Evolutionary conservation across 1,140 invertebrate genomes (phyloP).

Genomic region (Calliphora vicina): DNA sequence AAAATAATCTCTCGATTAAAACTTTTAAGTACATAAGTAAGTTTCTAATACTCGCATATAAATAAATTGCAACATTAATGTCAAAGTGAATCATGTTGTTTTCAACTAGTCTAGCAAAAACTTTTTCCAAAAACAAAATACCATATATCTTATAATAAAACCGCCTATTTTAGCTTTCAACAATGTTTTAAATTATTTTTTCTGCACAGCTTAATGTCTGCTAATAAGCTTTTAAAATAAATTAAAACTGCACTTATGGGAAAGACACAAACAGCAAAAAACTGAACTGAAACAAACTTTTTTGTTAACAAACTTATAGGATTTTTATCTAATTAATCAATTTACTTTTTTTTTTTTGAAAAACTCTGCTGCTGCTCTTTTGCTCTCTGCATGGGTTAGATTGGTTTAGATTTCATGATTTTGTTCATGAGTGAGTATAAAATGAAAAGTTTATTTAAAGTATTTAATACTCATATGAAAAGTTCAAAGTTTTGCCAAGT

Average conservation of each 20-base stretch:
- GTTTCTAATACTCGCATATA: too few species aligned
- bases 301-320: neutral
- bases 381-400: neutral
- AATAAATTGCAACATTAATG: neutral
- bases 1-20: too few species aligned
- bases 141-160: neutral
- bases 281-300: too few species aligned
- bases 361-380: neutral
- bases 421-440: neutral
- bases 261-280: neutral
- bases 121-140: too few species aligned
- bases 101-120: too few species aligned
- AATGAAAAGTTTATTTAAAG: neutral
- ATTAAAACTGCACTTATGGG: neutral
- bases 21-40: too few species aligned
- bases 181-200: too few species aligned
- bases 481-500: constrained; percentile 1
- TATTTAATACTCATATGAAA: constrained; percentile 20
- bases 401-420: too few species aligned
- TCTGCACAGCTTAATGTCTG: neutral
- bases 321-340: constrained; percentile 2
- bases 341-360: too few species aligned
- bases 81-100: neutral
- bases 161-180: neutral
- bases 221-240: neutral